Conservation (phyloP, 2,888 invertebrate species). For the Neoascia interrupta region DNA sequence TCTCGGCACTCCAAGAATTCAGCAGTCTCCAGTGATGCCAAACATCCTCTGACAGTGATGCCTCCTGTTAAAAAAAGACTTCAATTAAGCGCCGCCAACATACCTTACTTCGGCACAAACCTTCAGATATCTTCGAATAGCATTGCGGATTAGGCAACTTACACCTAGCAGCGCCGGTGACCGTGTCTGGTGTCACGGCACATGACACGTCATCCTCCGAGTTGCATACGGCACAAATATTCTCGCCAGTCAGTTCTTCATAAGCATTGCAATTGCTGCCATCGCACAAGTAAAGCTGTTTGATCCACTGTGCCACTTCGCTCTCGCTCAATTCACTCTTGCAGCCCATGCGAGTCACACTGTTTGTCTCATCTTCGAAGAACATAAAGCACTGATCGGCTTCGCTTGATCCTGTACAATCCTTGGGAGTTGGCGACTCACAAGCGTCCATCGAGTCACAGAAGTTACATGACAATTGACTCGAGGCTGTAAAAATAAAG, state of each 20-base stretch:
- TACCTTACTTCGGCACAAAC: slow-evolving; percentile 43
- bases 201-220: slow-evolving; percentile 69
- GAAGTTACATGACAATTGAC: slow-evolving; percentile 66
- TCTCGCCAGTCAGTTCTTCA: slow-evolving; percentile 61
- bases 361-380: slow-evolving; percentile 67
- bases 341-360: slow-evolving; percentile 70
- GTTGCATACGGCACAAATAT: slow-evolving; percentile 69
- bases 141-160: slow-evolving; percentile 70
- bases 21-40: slow-evolving; percentile 47
- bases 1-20: slow-evolving; percentile 64
- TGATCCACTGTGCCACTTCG: slow-evolving; percentile 40
- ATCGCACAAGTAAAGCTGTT: slow-evolving; percentile 70
- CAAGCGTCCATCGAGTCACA: slow-evolving; percentile 68
- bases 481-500: slow-evolving; percentile 30
- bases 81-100: not conserved
- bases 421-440: slow-evolving; percentile 36
- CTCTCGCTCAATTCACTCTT: slow-evolving; percentile 60
- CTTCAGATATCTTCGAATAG: slow-evolving; percentile 63
- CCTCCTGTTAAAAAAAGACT: slow-evolving; percentile 62
- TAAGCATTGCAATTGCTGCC: slow-evolving; percentile 71
- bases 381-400: slow-evolving; percentile 72
- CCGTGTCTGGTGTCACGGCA: slow-evolving; percentile 41
- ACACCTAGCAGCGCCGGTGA: slow-evolving; percentile 11
- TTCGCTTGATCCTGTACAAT: slow-evolving; percentile 60
- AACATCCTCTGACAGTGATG: slow-evolving; percentile 71